These are phyloP conservation scores for Drosophila teissieri DNA, from an alignment of 1,140 invertebrate genomes.

Conservation along the genomic window DNA sequence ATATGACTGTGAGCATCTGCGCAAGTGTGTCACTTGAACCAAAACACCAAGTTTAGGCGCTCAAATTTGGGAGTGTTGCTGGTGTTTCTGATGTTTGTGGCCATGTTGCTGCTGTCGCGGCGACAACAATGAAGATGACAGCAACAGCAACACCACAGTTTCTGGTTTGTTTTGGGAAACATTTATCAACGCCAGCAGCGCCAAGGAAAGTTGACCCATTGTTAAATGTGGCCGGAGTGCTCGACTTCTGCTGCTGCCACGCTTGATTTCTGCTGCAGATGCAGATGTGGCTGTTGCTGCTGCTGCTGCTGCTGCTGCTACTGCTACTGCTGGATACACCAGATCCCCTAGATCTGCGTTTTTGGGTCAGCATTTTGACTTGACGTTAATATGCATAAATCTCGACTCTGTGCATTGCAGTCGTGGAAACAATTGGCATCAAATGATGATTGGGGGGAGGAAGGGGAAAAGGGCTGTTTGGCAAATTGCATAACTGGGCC, in stretches of 20 bases:
- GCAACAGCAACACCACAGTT: slow-evolving; percentile 28
- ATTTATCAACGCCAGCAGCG: slow-evolving; percentile 73
- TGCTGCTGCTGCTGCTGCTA: slow-evolving; percentile 34
- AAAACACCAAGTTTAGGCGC: slow-evolving; percentile 27
- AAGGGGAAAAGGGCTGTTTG: slow-evolving; percentile 2
- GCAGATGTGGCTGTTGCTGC: slow-evolving; percentile 19
- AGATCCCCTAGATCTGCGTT: slow-evolving; percentile 17
- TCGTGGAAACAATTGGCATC: slow-evolving; percentile 65
- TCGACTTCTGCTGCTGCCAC: slow-evolving; percentile 44
- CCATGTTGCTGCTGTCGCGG: background rate
- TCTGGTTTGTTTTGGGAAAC: slow-evolving; percentile 34
- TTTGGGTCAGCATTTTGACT: slow-evolving; percentile 78
- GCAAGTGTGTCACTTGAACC: slow-evolving; percentile 42
- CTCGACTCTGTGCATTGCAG: slow-evolving; percentile 67
- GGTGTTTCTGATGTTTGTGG: slow-evolving; percentile 26
- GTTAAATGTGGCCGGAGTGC: slow-evolving; percentile 42
- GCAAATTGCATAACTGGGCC: slow-evolving; percentile 67
- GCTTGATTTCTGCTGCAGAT: slow-evolving; percentile 61
- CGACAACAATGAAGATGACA: slow-evolving; percentile 58
- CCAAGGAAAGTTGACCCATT: slow-evolving; percentile 78
- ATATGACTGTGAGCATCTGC: slow-evolving; percentile 27
- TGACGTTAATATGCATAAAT: slow-evolving; percentile 81
- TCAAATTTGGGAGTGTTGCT: slow-evolving; percentile 75
- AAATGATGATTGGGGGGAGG: slow-evolving; percentile 2
- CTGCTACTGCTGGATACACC: slow-evolving; percentile 17